These are phyloP conservation scores for Dasyprocta punctata DNA, from an alignment of 2,113 vertebrate genomes.

Conservation along the genomic window DNA sequence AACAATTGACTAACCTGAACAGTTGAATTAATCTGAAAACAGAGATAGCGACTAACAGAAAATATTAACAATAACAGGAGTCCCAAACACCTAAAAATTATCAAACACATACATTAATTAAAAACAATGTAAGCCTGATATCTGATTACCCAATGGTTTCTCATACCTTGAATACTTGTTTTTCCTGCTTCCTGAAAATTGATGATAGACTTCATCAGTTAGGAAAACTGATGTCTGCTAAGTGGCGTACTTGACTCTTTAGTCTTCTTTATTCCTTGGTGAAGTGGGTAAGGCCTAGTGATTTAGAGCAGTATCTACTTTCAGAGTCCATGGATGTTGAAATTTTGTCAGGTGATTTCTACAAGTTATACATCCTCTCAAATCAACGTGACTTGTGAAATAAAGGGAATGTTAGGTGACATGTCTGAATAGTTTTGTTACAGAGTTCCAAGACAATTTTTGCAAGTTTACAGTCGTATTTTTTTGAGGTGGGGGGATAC, in stretches of 20 bases:
- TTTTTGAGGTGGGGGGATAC: too few species aligned
- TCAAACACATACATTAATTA: background rate
- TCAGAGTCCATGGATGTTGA: background rate
- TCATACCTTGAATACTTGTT: background rate
- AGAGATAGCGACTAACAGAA: background rate
- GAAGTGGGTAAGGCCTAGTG: background rate
- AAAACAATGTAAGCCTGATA: background rate
- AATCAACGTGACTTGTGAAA: background rate
- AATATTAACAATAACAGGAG: background rate
- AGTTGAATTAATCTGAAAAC: background rate
- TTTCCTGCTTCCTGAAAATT: background rate
- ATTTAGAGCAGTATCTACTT: background rate
- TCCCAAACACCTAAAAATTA: background rate
- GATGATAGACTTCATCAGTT: background rate
- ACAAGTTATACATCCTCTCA: background rate
- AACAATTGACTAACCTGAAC: background rate
- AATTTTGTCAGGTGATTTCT: background rate
- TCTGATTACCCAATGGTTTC: background rate
- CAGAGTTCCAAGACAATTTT: background rate
- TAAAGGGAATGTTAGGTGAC: background rate
- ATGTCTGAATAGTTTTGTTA: background rate
- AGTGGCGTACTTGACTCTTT: background rate
- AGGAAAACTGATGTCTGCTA: background rate
- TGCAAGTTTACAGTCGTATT: background rate
- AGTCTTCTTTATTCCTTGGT: background rate